Percentiles rank a stretch among this genome's conserved stretches.
phyloP scores from a whole-genome alignment of 2,888 invertebrate genomes.

The Zygogramma bicolorata region DNA sequence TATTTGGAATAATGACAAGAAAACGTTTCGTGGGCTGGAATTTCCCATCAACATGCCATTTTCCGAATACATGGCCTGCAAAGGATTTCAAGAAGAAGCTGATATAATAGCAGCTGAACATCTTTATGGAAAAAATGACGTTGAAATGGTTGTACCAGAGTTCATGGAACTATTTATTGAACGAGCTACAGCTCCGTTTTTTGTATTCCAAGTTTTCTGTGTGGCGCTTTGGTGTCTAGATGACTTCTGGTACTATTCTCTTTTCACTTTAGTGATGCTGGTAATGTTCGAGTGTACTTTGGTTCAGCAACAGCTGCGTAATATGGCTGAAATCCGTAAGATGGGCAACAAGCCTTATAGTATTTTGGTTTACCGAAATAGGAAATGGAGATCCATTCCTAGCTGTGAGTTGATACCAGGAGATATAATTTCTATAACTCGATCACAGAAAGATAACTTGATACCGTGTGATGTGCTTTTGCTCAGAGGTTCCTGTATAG shows the following conservation, averaged over 20 bases:
- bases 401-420: slow-evolving; percentile 94
- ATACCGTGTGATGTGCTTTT: slow-evolving; percentile 97
- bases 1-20: slow-evolving; percentile 86
- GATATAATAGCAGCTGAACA: slow-evolving; percentile 81
- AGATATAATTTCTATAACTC: slow-evolving; percentile 93
- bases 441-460: slow-evolving; percentile 89
- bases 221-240: slow-evolving; percentile 99
- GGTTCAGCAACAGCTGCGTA: slow-evolving; percentile 96
- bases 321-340: slow-evolving; percentile 98
- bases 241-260: slow-evolving; percentile 98
- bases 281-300: slow-evolving; percentile 97
- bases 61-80: slow-evolving; percentile 82
- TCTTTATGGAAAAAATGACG: slow-evolving; percentile 90
- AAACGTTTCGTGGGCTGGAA: slow-evolving; percentile 82
- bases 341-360: slow-evolving; percentile 99
- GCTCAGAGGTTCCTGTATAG: slow-evolving; percentile 94
- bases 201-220: slow-evolving; percentile 99
- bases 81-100: slow-evolving; percentile 88
- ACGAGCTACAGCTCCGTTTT: slow-evolving; percentile 98
- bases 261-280: slow-evolving; percentile 96
- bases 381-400: slow-evolving; percentile 88
- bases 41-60: slow-evolving; percentile 85
- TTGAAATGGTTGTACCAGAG: slow-evolving; percentile 93
- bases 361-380: slow-evolving; percentile 90
- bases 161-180: slow-evolving; percentile 97